phyloP scores from a whole-genome alignment of 2,113 vertebrate genomes.

The Ciconia maguari region DNA sequence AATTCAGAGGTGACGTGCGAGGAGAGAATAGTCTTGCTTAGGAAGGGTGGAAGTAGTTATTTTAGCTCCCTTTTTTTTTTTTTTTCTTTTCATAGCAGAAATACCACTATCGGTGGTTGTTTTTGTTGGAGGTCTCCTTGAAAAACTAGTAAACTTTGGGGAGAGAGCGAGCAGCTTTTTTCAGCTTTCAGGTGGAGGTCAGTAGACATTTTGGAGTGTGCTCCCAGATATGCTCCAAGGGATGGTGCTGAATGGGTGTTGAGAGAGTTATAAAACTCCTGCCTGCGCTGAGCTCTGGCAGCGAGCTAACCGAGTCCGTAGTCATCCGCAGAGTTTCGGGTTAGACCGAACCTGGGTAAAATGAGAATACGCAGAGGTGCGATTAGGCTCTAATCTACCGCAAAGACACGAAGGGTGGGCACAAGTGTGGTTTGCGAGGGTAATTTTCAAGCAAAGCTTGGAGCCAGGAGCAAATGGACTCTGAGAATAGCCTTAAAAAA shows the following conservation, averaged over 20 bases:
- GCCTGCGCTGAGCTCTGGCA: background rate
- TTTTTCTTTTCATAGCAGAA: background rate
- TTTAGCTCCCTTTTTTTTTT: background rate
- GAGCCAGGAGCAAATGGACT: background rate
- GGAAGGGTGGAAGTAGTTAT: background rate
- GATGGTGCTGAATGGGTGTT: background rate
- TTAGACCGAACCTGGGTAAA: background rate
- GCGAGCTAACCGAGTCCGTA: rapidly evolving
- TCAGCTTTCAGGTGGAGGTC: background rate
- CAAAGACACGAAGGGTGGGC: background rate
- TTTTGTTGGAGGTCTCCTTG: background rate
- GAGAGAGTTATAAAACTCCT: background rate
- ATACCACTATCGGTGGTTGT: background rate
- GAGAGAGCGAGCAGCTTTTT: background rate
- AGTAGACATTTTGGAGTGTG: background rate
- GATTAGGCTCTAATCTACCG: rapidly evolving
- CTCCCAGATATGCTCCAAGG: background rate
- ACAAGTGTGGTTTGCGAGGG: background rate
- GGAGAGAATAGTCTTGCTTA: background rate
- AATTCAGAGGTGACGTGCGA: constrained; percentile 2
- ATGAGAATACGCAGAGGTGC: rapidly evolving
- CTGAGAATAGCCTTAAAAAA: background rate
- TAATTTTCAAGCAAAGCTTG: background rate
- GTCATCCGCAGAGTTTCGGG: rapidly evolving
- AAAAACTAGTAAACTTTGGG: background rate